These are phyloP conservation scores for Alsophila aescularia DNA, from an alignment of 2,888 invertebrate genomes.

Conservation along the genomic window DNA sequence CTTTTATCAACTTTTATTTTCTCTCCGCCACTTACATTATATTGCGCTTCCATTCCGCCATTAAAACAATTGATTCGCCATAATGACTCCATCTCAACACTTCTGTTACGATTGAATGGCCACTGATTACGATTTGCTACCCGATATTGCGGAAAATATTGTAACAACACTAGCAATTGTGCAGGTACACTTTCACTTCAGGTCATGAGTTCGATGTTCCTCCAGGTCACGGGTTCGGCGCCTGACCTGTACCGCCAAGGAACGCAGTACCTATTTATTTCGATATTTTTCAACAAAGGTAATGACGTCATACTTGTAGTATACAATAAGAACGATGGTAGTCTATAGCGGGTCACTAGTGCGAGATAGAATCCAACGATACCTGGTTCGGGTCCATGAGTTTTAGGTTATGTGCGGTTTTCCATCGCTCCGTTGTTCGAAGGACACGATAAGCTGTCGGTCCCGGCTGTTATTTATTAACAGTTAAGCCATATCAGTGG, in stretches of 20 bases:
- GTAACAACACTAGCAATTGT: conserved; percentile 42
- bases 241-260: conserved; percentile 40
- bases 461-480: too few species aligned
- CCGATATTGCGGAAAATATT: conserved; percentile 33
- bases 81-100: conserved; percentile 5
- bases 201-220: conserved; percentile 64
- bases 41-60: not conserved
- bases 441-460: too few species aligned
- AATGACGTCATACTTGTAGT: too few species aligned
- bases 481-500: too few species aligned
- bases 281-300: too few species aligned
- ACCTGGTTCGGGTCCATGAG: too few species aligned
- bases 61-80: conserved; percentile 4
- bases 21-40: not conserved
- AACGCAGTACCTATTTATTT: too few species aligned
- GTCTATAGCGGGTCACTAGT: too few species aligned
- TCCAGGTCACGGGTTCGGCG: conserved; percentile 63
- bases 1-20: not conserved
- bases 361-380: too few species aligned
- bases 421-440: too few species aligned
- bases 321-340: too few species aligned
- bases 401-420: too few species aligned
- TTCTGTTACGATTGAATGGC: not conserved
- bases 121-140: conserved; percentile 14
- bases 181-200: conserved; percentile 62